A percentile compares a stretch with the other conserved stretches of the same genome.
phyloP scores from a whole-genome alignment of 2,113 vertebrate genomes.

The Eptesicus fuscus region DNA sequence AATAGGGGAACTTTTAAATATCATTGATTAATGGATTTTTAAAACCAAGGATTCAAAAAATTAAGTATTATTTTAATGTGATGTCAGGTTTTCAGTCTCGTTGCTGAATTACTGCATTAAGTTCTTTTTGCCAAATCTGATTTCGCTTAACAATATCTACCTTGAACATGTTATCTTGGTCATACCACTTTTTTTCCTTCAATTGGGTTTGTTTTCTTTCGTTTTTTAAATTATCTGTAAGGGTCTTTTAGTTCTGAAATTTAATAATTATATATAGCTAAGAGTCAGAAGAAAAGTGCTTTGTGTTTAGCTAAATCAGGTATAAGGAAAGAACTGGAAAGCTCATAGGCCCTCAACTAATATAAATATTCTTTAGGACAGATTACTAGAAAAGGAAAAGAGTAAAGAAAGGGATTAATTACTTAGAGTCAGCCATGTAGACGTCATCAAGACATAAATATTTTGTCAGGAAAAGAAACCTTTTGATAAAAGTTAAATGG shows the following conservation, averaged over 20 bases:
- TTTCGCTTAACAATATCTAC: background rate
- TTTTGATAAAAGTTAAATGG: constrained; percentile 9
- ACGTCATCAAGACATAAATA: background rate
- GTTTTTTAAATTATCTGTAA: background rate
- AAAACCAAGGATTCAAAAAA: background rate
- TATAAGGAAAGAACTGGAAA: background rate
- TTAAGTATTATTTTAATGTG: background rate
- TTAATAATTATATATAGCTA: background rate
- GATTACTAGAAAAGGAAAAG: background rate
- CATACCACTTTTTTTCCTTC: background rate
- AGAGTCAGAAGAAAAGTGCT: background rate
- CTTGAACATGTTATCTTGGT: constrained; percentile 5
- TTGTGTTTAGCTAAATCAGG: background rate
- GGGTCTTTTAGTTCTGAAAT: background rate
- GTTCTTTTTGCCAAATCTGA: background rate
- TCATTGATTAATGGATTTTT: background rate
- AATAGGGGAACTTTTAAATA: background rate
- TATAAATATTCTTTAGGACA: background rate
- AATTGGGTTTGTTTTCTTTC: background rate
- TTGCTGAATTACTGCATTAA: background rate
- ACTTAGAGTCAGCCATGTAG: background rate
- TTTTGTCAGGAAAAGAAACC: constrained; percentile 2
- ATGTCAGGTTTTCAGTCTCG: background rate
- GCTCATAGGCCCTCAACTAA: background rate
- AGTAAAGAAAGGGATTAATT: background rate